A percentile compares a stretch with the other conserved stretches of the same genome.
Evolutionary conservation across 37 sponge, comb jelly and placozoan species (phyloP).

Genomic region (Halisarca cf. caerulea): DNA sequence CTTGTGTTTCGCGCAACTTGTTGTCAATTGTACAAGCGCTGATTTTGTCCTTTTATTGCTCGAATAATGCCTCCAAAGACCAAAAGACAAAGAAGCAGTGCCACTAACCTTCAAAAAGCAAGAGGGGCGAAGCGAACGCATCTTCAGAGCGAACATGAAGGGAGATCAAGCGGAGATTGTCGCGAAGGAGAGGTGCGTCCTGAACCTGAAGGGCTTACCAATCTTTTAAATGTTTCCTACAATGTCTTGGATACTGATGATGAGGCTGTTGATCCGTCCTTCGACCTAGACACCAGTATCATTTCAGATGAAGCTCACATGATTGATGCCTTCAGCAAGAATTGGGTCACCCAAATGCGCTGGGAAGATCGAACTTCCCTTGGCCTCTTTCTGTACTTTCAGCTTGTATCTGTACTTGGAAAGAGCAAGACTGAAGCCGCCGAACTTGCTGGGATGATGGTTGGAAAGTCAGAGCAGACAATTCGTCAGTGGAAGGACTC

Average conservation of each 20-base stretch:
- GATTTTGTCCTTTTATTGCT: background rate
- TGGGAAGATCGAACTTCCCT: conserved; percentile 37
- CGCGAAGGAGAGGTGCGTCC: background rate
- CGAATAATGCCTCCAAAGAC: conserved; percentile 52
- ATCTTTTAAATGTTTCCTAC: conserved; percentile 31
- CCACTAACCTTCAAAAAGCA: conserved; percentile 18
- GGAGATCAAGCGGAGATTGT: background rate
- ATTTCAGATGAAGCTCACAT: conserved; percentile 30
- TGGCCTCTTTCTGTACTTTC: conserved; percentile 49
- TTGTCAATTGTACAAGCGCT: too few species aligned
- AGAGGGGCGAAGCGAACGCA: conserved; percentile 30
- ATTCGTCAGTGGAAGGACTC: conserved; percentile 32
- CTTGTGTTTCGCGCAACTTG: too few species aligned
- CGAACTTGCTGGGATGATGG: conserved; percentile 51
- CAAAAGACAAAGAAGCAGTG: conserved; percentile 32
- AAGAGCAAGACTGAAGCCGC: conserved; percentile 45
- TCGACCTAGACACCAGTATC: conserved; percentile 36
- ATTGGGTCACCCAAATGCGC: conserved; percentile 36
- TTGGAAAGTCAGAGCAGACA: conserved; percentile 45
- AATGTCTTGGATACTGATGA: conserved; percentile 64
- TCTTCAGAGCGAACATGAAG: background rate
- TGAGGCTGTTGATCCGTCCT: conserved; percentile 42
- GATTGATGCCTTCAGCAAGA: conserved; percentile 37
- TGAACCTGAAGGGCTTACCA: conserved; percentile 11
- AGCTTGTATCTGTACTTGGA: background rate